A percentile compares a stretch with the other conserved stretches of the same genome.
These are phyloP conservation scores for Alexandromys oeconomus DNA, from an alignment of 2,797 vertebrate genomes.

Conservation along the genomic window DNA sequence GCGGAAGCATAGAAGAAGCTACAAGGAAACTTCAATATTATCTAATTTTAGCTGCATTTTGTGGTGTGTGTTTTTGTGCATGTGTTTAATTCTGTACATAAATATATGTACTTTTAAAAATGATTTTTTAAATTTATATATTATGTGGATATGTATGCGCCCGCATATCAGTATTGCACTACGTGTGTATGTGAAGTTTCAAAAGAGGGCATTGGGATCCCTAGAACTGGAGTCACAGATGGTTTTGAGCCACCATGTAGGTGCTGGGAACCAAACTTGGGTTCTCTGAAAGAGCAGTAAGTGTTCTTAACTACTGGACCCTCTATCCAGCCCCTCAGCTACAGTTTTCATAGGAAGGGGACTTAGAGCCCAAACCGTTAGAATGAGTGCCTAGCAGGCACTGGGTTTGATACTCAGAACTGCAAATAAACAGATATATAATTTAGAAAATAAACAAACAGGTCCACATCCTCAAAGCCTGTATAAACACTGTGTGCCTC, in stretches of 20 bases:
- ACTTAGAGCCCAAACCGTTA: fast-evolving
- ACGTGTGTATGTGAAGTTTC: not conserved
- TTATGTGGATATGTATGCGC: not conserved
- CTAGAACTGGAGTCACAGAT: not conserved
- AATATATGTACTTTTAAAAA: not conserved
- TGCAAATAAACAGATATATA: not conserved
- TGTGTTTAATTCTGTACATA: not conserved
- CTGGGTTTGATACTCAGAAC: not conserved
- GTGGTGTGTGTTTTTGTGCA: not conserved
- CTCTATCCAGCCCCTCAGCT: not conserved
- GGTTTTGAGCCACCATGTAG: not conserved
- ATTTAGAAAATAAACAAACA: not conserved
- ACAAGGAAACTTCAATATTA: fast-evolving
- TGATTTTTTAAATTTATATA: not conserved
- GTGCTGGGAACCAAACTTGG: not conserved
- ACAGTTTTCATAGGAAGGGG: not conserved
- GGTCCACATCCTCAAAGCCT: too few relatives aligned
- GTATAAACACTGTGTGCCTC: fast-evolving
- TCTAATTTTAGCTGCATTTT: not conserved
- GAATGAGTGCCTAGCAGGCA: too few relatives aligned
- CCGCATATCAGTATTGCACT: not conserved
- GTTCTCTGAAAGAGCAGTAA: not conserved
- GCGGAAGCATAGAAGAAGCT: not conserved
- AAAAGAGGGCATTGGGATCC: too few relatives aligned
- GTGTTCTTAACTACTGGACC: not conserved